These are phyloP conservation scores for Scopus umbretta DNA, from an alignment of 2,113 vertebrate genomes.

Conservation along the genomic window DNA sequence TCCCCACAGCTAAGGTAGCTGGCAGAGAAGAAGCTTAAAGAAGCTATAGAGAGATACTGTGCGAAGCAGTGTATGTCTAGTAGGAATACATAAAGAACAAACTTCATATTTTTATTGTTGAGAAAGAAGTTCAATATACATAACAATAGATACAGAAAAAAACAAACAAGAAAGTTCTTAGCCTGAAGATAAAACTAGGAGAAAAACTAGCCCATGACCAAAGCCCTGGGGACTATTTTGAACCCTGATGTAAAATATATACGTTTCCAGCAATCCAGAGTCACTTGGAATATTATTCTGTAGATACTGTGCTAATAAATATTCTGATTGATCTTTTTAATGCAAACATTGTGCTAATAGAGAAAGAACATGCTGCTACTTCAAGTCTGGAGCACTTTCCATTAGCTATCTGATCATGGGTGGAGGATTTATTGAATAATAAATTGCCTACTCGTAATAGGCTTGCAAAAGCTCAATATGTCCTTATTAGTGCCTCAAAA, in stretches of 20 bases:
- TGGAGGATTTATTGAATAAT: slow-evolving; percentile 22
- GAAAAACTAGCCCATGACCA: fast-evolving
- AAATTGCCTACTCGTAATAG: not conserved
- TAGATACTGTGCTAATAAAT: not conserved
- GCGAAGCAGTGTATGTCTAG: not conserved
- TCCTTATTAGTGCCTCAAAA: not conserved
- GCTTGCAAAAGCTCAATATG: not conserved
- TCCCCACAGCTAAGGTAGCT: not conserved
- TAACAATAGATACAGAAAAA: not conserved
- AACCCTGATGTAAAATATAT: not conserved
- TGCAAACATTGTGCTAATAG: not conserved
- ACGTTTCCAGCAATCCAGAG: not conserved
- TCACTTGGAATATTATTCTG: not conserved
- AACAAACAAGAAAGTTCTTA: not conserved
- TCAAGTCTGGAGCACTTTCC: not conserved
- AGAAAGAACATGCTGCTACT: not conserved
- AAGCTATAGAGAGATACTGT: not conserved
- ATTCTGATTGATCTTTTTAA: slow-evolving; percentile 32
- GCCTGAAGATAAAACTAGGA: not conserved
- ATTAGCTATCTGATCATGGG: not conserved
- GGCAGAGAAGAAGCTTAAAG: not conserved
- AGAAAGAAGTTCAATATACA: not conserved
- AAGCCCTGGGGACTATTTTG: not conserved
- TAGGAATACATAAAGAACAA: not conserved
- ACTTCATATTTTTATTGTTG: not conserved